phyloP scores from a whole-genome alignment of 2,113 vertebrate species.

The Bucco capensis region DNA sequence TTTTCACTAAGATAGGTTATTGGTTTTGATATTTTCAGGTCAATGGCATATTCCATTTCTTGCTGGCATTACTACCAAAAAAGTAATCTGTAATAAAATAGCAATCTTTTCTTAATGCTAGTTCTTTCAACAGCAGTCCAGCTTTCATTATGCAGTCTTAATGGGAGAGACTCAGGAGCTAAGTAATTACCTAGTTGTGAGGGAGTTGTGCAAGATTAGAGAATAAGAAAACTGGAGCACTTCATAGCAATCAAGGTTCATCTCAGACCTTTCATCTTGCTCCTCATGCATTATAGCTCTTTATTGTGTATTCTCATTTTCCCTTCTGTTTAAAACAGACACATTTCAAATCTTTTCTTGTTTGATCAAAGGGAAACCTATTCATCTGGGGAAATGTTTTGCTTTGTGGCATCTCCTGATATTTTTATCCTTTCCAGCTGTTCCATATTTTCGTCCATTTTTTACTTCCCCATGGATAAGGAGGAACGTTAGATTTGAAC shows the following conservation, averaged over 20 bases:
- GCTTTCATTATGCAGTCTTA: not conserved
- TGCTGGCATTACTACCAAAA: not conserved
- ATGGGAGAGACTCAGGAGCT: not conserved
- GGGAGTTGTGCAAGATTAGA: not conserved
- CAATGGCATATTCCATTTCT: not conserved
- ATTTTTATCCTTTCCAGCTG: conserved; percentile 6
- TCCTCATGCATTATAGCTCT: not conserved
- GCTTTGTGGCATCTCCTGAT: conserved; percentile 5
- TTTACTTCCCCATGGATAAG: not conserved
- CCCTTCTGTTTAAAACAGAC: not conserved
- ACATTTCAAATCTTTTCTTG: not conserved
- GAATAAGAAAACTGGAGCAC: not conserved
- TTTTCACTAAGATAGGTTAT: not conserved
- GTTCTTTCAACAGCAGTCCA: not conserved
- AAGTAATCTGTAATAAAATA: not conserved
- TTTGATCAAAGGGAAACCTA: conserved; percentile 5
- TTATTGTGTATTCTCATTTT: not conserved
- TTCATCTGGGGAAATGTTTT: not conserved
- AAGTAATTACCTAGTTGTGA: not conserved
- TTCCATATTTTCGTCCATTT: not conserved
- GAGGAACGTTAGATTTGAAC: not conserved
- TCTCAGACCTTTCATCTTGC: not conserved
- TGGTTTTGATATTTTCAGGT: not conserved
- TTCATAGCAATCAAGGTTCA: not conserved
- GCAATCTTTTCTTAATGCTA: not conserved